Evolutionary conservation across 2,113 vertebrate genomes (phyloP).

Genomic region (Hipposideros armiger): DNA sequence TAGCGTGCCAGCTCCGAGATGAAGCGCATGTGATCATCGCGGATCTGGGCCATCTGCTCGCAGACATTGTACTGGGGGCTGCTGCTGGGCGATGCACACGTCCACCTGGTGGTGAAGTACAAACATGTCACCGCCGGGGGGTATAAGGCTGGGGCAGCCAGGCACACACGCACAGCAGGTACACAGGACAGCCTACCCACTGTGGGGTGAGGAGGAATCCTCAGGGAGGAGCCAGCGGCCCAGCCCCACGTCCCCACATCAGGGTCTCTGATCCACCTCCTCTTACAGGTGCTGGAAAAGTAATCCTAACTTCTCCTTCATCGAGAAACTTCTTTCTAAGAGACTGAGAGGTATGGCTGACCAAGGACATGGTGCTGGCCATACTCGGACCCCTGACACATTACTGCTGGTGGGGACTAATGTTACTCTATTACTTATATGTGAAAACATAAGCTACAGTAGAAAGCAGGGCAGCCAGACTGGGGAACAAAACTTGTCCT

Average conservation of each 20-base stretch:
- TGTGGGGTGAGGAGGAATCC: fast-evolving
- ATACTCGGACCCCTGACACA: background rate
- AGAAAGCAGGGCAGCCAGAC: background rate
- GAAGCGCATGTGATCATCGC: conserved; percentile 99
- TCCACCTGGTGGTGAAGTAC: conserved; percentile 85
- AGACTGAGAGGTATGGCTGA: background rate
- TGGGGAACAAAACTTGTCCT: background rate
- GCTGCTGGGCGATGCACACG: conserved; percentile 92
- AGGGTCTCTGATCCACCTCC: background rate
- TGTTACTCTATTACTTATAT: background rate
- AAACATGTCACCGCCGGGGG: background rate
- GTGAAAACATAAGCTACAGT: background rate
- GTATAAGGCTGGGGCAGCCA: fast-evolving
- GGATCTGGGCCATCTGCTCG: conserved; percentile 99
- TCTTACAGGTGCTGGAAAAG: background rate
- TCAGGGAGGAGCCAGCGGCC: background rate
- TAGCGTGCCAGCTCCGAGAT: conserved; percentile 99
- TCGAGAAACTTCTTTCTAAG: background rate
- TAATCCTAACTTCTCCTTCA: background rate
- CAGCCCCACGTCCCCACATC: background rate
- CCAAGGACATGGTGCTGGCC: background rate
- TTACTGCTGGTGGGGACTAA: background rate
- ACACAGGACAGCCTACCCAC: background rate
- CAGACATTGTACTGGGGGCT: conserved; percentile 99
- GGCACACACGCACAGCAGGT: background rate